Conservation (phyloP, 2,797 vertebrate species). For the Brachymystax lenok region DNA sequence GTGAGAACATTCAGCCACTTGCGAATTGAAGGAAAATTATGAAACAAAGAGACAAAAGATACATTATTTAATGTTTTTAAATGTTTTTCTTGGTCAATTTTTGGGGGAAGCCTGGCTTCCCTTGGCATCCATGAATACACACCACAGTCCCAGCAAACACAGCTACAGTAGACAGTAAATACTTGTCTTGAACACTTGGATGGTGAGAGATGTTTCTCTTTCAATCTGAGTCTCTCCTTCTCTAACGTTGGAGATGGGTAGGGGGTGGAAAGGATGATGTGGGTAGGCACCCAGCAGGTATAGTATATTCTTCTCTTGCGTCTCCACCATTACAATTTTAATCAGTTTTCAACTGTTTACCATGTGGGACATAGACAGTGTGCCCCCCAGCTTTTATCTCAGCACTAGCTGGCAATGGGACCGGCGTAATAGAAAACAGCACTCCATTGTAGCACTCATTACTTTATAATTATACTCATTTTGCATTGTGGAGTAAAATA, state of each 20-base stretch:
- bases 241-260: background rate
- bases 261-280: background rate
- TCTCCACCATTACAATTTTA: constrained; percentile 24
- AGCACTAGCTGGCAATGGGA: constrained; percentile 30
- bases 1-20: too few species aligned
- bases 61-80: too few species aligned
- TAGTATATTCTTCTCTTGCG: background rate
- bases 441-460: constrained; percentile 44
- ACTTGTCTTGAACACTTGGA: background rate
- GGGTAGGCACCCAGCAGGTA: background rate
- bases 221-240: background rate
- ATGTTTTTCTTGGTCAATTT: too few species aligned
- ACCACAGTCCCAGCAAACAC: too few species aligned
- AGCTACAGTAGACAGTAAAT: too few species aligned
- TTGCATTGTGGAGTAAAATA: constrained; percentile 28
- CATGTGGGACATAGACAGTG: constrained; percentile 24
- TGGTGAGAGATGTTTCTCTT: background rate
- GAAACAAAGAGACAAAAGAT: too few species aligned
- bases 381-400: constrained; percentile 22
- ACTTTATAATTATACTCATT: constrained; percentile 49
- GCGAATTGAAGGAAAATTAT: too few species aligned
- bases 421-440: constrained; percentile 27
- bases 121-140: too few species aligned
- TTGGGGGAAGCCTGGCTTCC: too few species aligned
- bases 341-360: constrained; percentile 36